phyloP scores from a whole-genome alignment of 2,888 invertebrate species.

The Diplolepis rosae region DNA sequence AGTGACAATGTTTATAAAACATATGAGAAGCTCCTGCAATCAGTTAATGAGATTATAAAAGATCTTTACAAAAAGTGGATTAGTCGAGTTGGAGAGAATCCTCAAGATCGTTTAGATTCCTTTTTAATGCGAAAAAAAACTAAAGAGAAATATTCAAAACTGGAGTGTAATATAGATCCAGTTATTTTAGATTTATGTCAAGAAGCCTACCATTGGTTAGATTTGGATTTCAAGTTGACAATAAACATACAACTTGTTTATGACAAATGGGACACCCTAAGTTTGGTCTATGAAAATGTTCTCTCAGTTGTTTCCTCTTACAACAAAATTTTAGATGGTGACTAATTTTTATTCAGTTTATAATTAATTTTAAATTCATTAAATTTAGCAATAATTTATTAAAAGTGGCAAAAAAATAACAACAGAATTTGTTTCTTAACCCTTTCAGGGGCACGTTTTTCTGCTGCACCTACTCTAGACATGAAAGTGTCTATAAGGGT shows the following conservation, averaged over 20 bases:
- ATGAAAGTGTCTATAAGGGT: too few species aligned
- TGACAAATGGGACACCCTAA: slow-evolving; percentile 77
- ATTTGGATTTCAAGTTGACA: slow-evolving; percentile 82
- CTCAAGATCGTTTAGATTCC: slow-evolving; percentile 78
- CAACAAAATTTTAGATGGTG: slow-evolving; percentile 82
- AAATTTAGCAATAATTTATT: too few species aligned
- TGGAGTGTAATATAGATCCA: slow-evolving; percentile 88
- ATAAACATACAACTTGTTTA: slow-evolving; percentile 80
- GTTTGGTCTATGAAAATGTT: slow-evolving; percentile 82
- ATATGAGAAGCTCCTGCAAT: slow-evolving; percentile 78
- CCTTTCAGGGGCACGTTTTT: background rate
- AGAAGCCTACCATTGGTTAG: slow-evolving; percentile 85
- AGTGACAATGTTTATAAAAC: slow-evolving; percentile 84
- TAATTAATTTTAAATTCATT: slow-evolving; percentile 2
- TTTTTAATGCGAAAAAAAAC: slow-evolving; percentile 83
- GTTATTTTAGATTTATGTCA: slow-evolving; percentile 81
- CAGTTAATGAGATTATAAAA: slow-evolving; percentile 77
- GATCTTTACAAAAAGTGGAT: slow-evolving; percentile 77
- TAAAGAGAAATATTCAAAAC: slow-evolving; percentile 75
- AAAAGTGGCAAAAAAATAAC: too few species aligned
- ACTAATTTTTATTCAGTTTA: slow-evolving; percentile 11
- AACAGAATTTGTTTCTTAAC: too few species aligned
- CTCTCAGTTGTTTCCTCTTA: slow-evolving; percentile 83
- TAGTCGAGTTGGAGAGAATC: slow-evolving; percentile 78
- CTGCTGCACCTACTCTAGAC: too few species aligned